Evolutionary conservation across 2,113 vertebrate species (phyloP).

Genomic region (Brienomyrus brachyistius): DNA sequence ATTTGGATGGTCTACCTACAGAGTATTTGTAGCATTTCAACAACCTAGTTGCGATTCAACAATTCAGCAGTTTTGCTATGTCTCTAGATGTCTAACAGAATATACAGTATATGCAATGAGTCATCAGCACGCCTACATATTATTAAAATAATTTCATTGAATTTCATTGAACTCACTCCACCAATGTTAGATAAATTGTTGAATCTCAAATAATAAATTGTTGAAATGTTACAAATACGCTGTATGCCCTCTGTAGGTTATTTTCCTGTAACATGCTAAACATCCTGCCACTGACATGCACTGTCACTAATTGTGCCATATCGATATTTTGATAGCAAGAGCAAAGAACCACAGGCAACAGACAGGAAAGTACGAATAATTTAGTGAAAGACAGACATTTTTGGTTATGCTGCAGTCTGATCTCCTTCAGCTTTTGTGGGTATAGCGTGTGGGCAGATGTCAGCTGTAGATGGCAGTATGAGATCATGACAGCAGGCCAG

Average conservation of each 20-base stretch:
- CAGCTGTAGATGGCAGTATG: slow-evolving; percentile 23
- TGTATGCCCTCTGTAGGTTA: background rate
- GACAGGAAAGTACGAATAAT: background rate
- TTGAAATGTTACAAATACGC: background rate
- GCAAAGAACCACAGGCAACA: background rate
- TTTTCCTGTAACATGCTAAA: background rate
- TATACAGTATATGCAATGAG: background rate
- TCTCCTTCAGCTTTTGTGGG: background rate
- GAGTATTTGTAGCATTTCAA: background rate
- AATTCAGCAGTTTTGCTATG: background rate
- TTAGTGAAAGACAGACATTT: background rate
- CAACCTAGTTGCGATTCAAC: background rate
- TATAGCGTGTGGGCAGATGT: background rate
- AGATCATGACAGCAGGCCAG: slow-evolving; percentile 1
- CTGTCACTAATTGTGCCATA: background rate
- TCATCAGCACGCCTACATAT: background rate
- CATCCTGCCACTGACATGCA: background rate
- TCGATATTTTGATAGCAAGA: background rate
- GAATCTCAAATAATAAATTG: background rate
- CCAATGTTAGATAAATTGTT: background rate
- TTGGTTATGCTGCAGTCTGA: background rate
- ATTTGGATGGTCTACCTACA: background rate
- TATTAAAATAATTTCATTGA: background rate
- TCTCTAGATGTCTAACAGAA: background rate
- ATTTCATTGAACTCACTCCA: background rate